Conservation (phyloP, 2,797 vertebrate genomes). For the Microcaecilia unicolor region DNA sequence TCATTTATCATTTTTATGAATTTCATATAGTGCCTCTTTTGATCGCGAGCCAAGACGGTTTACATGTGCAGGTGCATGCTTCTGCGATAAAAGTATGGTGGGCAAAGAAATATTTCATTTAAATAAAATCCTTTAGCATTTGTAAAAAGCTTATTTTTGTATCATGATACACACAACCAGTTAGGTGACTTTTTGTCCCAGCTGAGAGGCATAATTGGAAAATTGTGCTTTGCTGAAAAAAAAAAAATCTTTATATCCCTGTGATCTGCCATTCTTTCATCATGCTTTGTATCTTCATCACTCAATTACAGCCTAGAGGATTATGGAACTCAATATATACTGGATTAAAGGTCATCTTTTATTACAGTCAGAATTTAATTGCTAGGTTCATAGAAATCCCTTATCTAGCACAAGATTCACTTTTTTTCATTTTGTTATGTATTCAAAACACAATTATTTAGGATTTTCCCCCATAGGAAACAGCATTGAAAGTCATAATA, state of each 20-base stretch:
- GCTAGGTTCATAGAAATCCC: slow-evolving; percentile 28
- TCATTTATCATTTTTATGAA: too few relatives aligned
- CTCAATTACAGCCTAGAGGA: slow-evolving; percentile 33
- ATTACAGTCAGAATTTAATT: slow-evolving; percentile 37
- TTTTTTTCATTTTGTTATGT: too few relatives aligned
- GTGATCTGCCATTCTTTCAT: slow-evolving; percentile 28
- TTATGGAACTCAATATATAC: slow-evolving; percentile 28
- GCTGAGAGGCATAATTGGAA: slow-evolving; percentile 46
- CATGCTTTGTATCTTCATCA: slow-evolving; percentile 28
- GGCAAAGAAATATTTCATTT: slow-evolving; percentile 23
- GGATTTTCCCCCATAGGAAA: too few relatives aligned
- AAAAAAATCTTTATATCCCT: slow-evolving; percentile 29
- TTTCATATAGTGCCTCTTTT: too few relatives aligned
- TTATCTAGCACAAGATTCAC: neutral
- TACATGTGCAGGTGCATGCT: too few relatives aligned
- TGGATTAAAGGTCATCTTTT: slow-evolving; percentile 38
- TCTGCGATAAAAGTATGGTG: slow-evolving; percentile 3
- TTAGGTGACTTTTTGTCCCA: slow-evolving; percentile 31
- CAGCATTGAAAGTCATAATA: too few relatives aligned
- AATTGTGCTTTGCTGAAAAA: slow-evolving; percentile 35
- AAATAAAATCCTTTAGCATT: slow-evolving; percentile 29
- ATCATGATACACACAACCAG: slow-evolving; percentile 14
- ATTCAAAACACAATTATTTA: too few relatives aligned
- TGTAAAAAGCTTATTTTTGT: slow-evolving; percentile 34
- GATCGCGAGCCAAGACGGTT: too few relatives aligned